Evolutionary conservation across 2,797 vertebrate genomes (phyloP), one percentile per base, ranked within the genome.

Genomic region (Poecilia wingei): DNA sequence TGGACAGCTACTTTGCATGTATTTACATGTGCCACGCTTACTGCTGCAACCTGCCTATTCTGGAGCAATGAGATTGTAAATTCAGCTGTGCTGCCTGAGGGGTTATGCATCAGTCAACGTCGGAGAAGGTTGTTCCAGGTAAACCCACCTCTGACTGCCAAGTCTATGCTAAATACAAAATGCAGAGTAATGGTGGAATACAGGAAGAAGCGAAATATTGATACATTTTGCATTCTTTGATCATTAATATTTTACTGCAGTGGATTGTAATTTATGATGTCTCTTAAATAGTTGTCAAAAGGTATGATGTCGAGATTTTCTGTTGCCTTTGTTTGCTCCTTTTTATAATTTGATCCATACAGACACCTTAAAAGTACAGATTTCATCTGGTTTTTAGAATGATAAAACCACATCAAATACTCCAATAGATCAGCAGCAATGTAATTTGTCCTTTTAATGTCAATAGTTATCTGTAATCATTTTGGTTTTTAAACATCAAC

Each of bases 31-130:
- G 14, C n/a, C 13, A 45, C 28, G 68, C 25, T 70, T 16, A 22
- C 43, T 70, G 6, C 25, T 28, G 43, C 68, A 70, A n/a, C 41
- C 41, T 46, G 68, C 43, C 25, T 28, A 46, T 70, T 70, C 13
- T 76, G 75, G 4, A 4, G 41, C 59, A 51, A 49, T 7, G 47
- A 8, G 14, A 74, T 77, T 59, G 61, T 25, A 66, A 66, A 33
- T 76, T 76, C 59, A 77, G 68, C 46, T 53, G 49, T 41, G 18
- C 46, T 68, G 69, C 71, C 61, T 71, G 20, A 55, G 59, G 59
- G 82, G 75, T 28, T 64, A 25, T n/a, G 13, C 47, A 74, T 45
- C 59, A 51, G 73, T 76, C 59, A 73, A 55, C 51, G 80, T 74
- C 43, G 13, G 39, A 46, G 41, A 70, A 46, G 6, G 41, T 28